Percentiles rank a stretch among this genome's conserved stretches.
phyloP scores from a whole-genome alignment of 2,113 vertebrate genomes.

The Diadophis punctatus region DNA sequence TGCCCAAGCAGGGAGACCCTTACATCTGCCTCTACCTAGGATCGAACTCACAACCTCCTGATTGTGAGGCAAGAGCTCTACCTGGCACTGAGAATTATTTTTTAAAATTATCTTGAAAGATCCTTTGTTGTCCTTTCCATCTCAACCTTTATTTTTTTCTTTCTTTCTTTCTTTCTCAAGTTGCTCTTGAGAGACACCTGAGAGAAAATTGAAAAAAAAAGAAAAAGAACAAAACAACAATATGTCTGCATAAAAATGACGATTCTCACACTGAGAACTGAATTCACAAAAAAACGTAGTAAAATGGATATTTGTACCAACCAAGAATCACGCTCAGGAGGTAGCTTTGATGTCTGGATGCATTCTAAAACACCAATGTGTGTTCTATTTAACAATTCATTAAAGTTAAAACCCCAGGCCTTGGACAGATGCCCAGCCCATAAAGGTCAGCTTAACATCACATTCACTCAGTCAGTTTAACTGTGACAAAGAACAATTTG shows the following conservation, averaged over 20 bases:
- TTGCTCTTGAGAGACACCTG: not conserved
- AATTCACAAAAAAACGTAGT: not conserved
- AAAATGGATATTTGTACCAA: slow-evolving; percentile 1
- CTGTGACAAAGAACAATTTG: not conserved
- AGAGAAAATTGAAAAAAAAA: not conserved
- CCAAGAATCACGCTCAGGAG: not conserved
- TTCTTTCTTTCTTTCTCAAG: not conserved
- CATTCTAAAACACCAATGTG: not conserved
- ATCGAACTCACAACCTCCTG: too few relatives aligned
- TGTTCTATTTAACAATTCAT: not conserved
- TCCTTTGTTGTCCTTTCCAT: not conserved
- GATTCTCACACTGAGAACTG: not conserved
- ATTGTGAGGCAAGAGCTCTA: too few relatives aligned
- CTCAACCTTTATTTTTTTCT: not conserved
- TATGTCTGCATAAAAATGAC: not conserved
- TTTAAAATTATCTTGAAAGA: not conserved
- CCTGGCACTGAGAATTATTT: not conserved
- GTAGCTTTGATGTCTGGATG: not conserved
- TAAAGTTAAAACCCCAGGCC: not conserved
- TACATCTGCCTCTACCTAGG: too few relatives aligned
- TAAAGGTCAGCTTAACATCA: not conserved
- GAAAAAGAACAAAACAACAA: not conserved
- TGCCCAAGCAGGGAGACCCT: too few relatives aligned
- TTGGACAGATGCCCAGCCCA: not conserved
- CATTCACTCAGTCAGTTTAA: not conserved